Evolutionary conservation across 2,797 vertebrate species (phyloP), one percentile per base, ranked within the genome.

Genomic region (Enteromius afrohamiltoni): DNA sequence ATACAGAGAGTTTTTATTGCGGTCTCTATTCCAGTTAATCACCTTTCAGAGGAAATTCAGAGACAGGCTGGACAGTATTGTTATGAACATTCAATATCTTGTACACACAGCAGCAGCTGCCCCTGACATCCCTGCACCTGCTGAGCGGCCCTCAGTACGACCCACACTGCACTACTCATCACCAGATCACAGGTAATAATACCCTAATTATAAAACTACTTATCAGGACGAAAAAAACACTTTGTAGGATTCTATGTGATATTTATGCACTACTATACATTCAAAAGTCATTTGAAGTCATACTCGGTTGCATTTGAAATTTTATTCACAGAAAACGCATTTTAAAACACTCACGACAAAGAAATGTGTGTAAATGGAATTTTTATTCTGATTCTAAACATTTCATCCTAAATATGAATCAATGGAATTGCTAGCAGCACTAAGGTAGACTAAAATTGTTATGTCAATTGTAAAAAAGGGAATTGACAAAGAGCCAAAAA

Each of bases 101-200:
- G 16, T 37, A 76, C 26, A 65, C 82, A 83, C 82, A 71, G 76
- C 62, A 86, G 78, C 90, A 91, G 88, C 87, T 91, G 89, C 60
- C 47, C 69, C 77, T 89, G 88, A 91, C 88, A 89, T 83, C 80
- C 81, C 53, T 7, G 40, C 58, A 55, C 65, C 69, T 80, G 67
- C 83, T 69, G 79, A 76, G 78, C 62, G 3, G 26, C 23, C 77
- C 74, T 70, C 67, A 79, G 10, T 71, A 45, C 5, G 34, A 78
- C 67, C 34, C 62, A 42, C 29, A 40, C 77, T 71, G 67, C 80
- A 78, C 74, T 75, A 17, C 6, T 51, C 51, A 71, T 71, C 68
- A 49, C 29, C 6, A 29, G 34, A 62, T n/a, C 73, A 58, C 70
- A 51, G 1, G 0, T 31, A 51, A 73, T 17, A n/a, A 45, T 45